These are phyloP conservation scores for Loris lydekkerianus DNA, from an alignment of 2,797 vertebrate genomes.

Conservation along the genomic window DNA sequence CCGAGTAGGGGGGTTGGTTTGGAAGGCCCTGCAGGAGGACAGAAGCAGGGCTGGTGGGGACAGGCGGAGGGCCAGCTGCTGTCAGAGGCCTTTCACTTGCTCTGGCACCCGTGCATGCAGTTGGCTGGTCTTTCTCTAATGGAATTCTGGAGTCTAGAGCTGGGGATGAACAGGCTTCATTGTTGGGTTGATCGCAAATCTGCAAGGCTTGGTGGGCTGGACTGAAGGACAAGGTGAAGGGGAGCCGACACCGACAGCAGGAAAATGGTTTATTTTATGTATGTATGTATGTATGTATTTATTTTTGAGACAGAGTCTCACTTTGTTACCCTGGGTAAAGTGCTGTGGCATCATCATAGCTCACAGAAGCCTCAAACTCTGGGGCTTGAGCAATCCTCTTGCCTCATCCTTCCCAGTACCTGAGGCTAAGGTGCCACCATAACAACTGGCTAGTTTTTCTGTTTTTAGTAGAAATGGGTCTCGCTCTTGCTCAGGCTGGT, in stretches of 20 bases:
- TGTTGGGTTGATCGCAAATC: background rate
- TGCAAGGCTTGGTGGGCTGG: background rate
- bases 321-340: too few relatives aligned
- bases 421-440: too few relatives aligned
- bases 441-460: too few relatives aligned
- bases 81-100: background rate
- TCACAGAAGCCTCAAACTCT: too few relatives aligned
- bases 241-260: background rate
- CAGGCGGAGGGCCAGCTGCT: background rate
- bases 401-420: too few relatives aligned
- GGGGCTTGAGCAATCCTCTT: too few relatives aligned
- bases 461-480: too few relatives aligned
- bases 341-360: too few relatives aligned
- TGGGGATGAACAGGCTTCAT: background rate
- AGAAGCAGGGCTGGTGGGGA: background rate
- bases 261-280: background rate
- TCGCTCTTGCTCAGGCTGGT: too few relatives aligned
- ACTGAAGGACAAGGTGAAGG: accelerated
- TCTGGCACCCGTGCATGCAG: background rate
- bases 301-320: too few relatives aligned
- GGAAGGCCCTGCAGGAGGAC: background rate
- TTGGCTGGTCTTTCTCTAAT: background rate
- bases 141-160: background rate
- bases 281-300: too few relatives aligned
- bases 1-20: background rate